Evolutionary conservation across 2,113 vertebrate genomes (phyloP).

Genomic region (Paradisaea rubra): DNA sequence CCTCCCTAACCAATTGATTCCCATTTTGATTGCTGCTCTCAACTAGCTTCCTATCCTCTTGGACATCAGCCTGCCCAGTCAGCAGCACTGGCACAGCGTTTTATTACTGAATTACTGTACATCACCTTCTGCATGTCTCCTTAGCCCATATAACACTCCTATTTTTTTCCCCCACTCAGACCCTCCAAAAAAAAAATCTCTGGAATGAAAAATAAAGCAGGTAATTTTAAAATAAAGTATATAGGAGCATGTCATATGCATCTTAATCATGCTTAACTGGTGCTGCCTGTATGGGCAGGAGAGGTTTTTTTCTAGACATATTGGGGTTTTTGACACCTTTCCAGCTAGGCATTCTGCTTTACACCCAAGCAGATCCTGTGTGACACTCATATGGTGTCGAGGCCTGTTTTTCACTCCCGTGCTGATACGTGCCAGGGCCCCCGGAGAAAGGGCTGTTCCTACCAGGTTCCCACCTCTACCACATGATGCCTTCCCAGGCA

Average conservation of each 20-base stretch:
- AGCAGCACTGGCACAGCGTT: background rate
- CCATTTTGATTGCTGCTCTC: background rate
- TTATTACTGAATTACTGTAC: background rate
- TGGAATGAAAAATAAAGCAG: background rate
- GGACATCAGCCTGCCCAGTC: background rate
- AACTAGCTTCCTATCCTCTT: background rate
- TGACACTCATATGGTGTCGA: background rate
- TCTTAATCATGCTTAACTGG: background rate
- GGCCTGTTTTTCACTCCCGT: background rate
- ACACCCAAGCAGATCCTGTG: background rate
- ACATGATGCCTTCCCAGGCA: background rate
- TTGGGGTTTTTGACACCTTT: background rate
- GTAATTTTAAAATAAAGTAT: background rate
- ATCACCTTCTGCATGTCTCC: background rate
- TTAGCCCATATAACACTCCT: background rate
- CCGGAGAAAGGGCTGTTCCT: background rate
- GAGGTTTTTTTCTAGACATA: background rate
- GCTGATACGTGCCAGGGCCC: background rate
- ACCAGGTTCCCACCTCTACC: background rate
- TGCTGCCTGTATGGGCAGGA: background rate
- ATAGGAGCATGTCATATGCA: background rate
- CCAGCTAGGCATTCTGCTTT: background rate
- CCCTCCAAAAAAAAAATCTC: background rate
- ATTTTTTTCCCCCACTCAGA: too few species aligned
- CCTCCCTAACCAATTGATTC: background rate